These are phyloP conservation scores for Lonchura striata DNA, from an alignment of 2,113 vertebrate species.

Conservation along the genomic window DNA sequence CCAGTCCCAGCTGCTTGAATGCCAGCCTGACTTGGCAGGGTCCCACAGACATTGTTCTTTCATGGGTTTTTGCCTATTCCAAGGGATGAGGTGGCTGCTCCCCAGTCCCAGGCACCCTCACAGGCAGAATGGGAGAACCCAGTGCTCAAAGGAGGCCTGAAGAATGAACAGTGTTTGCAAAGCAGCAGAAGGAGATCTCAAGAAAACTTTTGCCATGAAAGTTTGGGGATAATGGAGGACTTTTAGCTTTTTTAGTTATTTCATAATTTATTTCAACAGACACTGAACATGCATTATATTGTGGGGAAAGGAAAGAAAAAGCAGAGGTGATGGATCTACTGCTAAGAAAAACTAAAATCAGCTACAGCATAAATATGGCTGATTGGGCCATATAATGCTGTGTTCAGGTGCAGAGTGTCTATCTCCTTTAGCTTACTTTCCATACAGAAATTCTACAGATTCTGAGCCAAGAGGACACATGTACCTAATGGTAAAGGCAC, in stretches of 20 bases:
- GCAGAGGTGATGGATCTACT: background rate
- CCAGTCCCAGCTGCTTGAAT: background rate
- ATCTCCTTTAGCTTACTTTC: background rate
- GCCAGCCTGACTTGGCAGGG: background rate
- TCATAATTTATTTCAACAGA: background rate
- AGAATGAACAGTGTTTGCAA: background rate
- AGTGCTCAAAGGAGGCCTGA: background rate
- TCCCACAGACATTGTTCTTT: background rate
- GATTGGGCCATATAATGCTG: background rate
- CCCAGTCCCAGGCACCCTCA: background rate
- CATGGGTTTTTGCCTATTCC: accelerated
- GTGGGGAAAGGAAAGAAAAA: background rate
- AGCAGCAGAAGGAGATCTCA: background rate
- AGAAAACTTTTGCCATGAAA: background rate
- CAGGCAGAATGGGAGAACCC: background rate
- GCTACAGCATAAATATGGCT: background rate
- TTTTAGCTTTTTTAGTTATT: background rate
- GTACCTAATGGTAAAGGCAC: background rate
- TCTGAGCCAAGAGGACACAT: background rate
- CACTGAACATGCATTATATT: background rate
- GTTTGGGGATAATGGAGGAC: background rate
- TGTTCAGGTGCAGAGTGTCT: background rate
- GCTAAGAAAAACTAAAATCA: background rate
- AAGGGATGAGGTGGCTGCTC: background rate
- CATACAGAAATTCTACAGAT: background rate